Percentiles rank a stretch among this genome's conserved stretches.
Evolutionary conservation across 2,888 invertebrate species (phyloP).

Genomic region (Perizoma affinitatum): DNA sequence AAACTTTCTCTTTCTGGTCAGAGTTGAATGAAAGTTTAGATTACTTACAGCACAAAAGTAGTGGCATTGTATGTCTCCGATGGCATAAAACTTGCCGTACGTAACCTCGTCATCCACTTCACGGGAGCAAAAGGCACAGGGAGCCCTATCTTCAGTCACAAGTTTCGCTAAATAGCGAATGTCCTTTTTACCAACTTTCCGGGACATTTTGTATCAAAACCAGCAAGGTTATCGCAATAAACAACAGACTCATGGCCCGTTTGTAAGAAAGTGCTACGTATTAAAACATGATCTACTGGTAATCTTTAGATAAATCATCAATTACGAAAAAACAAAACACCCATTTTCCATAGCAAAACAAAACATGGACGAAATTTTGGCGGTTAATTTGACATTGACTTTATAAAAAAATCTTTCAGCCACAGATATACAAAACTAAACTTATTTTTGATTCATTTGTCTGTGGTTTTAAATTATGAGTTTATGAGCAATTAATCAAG

Average conservation of each 20-base stretch:
- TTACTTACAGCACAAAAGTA: slow-evolving; percentile 89
- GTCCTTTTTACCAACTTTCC: slow-evolving; percentile 34
- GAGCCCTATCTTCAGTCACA: slow-evolving; percentile 55
- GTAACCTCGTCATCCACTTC: slow-evolving; percentile 78
- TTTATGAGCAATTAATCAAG: slow-evolving; percentile 75
- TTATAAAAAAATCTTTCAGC: neutral
- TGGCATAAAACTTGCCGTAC: slow-evolving; percentile 83
- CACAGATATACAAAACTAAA: neutral
- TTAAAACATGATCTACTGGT: neutral
- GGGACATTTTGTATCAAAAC: slow-evolving; percentile 42
- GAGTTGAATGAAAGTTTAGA: slow-evolving; percentile 26
- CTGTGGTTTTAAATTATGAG: slow-evolving; percentile 56
- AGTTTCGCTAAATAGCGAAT: slow-evolving; percentile 55
- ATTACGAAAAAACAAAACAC: too few relatives aligned
- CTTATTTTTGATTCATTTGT: slow-evolving; percentile 39
- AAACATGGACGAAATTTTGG: slow-evolving; percentile 1
- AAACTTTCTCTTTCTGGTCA: slow-evolving; percentile 1
- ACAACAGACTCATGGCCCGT: neutral
- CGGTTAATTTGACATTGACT: slow-evolving; percentile 13
- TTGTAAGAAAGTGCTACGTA: neutral
- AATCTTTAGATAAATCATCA: neutral
- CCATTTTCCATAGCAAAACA: neutral
- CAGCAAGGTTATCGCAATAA: neutral
- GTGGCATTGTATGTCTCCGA: slow-evolving; percentile 86
- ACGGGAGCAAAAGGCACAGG: slow-evolving; percentile 82